Percentiles rank a stretch among this genome's conserved stretches.
Evolutionary conservation across 2,113 vertebrate genomes (phyloP).

Genomic region (Eulemur rufifrons): DNA sequence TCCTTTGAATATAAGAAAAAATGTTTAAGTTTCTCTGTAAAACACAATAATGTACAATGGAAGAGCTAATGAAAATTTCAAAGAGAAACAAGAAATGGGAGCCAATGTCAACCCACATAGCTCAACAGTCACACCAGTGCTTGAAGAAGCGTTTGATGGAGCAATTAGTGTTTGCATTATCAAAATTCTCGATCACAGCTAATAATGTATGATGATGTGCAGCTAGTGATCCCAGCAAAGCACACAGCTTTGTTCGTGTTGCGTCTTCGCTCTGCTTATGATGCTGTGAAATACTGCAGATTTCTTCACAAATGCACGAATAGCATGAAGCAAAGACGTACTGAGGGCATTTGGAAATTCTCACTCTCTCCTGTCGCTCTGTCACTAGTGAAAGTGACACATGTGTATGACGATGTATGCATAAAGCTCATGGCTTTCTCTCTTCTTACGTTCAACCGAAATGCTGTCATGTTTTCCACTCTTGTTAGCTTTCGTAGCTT

Average conservation of each 20-base stretch:
- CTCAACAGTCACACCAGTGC: too few relatives aligned
- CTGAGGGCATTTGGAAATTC: not conserved
- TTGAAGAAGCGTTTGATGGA: not conserved
- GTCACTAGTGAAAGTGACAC: not conserved
- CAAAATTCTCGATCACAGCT: not conserved
- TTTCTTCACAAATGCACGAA: not conserved
- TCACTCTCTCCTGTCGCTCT: not conserved
- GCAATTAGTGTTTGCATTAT: rapidly evolving
- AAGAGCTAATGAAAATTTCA: not conserved
- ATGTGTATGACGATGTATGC: rapidly evolving
- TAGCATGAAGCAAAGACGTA: not conserved
- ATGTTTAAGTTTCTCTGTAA: not conserved
- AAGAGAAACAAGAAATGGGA: not conserved
- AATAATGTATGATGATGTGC: rapidly evolving
- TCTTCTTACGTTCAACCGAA: too few relatives aligned
- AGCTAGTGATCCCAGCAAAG: not conserved
- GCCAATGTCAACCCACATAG: not conserved
- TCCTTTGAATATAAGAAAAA: not conserved
- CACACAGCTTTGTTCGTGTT: not conserved
- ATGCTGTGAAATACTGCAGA: not conserved
- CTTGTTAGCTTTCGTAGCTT: not conserved
- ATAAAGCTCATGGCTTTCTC: not conserved
- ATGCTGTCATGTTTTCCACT: not conserved
- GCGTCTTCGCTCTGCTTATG: rapidly evolving
- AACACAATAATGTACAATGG: not conserved